Evolutionary conservation across 1,140 invertebrate species (phyloP).

Genomic region (Whitmania pigra): DNA sequence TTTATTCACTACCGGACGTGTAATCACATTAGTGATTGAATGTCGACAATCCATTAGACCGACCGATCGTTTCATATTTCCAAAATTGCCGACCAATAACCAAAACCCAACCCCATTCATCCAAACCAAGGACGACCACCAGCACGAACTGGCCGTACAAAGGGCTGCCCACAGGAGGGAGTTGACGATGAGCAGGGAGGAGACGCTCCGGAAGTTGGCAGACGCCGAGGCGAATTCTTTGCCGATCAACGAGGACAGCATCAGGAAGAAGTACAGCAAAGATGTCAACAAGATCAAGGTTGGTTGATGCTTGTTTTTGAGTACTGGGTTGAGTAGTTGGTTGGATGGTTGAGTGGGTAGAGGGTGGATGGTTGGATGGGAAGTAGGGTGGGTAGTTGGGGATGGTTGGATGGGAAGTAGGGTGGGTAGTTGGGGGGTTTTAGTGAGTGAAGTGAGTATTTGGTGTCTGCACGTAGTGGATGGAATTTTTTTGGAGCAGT

Average conservation of each 20-base stretch:
- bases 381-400: neutral
- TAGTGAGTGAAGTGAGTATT: no score
- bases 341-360: neutral
- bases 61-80: no score
- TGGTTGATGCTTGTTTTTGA: constrained; percentile 26
- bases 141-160: constrained; percentile 22
- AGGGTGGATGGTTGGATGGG: neutral
- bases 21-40: no score
- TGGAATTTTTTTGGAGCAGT: no score
- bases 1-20: no score
- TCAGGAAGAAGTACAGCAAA: constrained; percentile 62
- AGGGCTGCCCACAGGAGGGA: constrained; percentile 22
- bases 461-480: no score
- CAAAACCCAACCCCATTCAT: neutral
- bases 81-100: no score
- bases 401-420: neutral
- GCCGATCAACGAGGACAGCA: constrained; percentile 52
- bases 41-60: no score
- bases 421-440: neutral
- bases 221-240: constrained; percentile 23
- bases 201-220: constrained; percentile 21
- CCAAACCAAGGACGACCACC: constrained; percentile 20
- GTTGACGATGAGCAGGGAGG: constrained; percentile 23
- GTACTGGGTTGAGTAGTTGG: neutral
- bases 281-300: constrained; percentile 72